A percentile compares a stretch with the other conserved stretches of the same genome.
These are phyloP conservation scores for Drosophila nr. medialis DNA, from an alignment of 2,888 invertebrate species.

Conservation along the genomic window DNA sequence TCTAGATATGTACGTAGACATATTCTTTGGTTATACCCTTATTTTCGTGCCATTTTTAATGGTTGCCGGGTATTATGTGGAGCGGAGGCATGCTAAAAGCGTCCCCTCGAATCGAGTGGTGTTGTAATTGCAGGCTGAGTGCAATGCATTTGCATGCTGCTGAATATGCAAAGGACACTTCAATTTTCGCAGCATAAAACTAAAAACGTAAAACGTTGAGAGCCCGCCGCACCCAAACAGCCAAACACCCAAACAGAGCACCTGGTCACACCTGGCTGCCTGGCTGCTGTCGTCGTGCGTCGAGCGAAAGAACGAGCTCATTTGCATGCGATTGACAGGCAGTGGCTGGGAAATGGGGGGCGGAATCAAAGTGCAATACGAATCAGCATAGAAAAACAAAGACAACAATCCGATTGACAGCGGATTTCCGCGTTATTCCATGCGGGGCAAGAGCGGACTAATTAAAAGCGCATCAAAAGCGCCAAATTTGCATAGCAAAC, in stretches of 20 bases:
- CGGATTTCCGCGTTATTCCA: slow-evolving; percentile 60
- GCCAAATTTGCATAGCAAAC: slow-evolving; percentile 77
- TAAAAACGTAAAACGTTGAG: slow-evolving; percentile 71
- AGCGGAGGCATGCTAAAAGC: not conserved
- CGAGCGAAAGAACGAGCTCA: slow-evolving; percentile 39
- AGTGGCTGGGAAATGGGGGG: not conserved
- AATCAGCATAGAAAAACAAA: slow-evolving; percentile 71
- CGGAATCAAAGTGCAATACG: slow-evolving; percentile 72
- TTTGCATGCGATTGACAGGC: slow-evolving; percentile 69
- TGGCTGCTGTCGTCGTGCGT: slow-evolving; percentile 22
- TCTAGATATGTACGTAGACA: not conserved
- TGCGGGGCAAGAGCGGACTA: slow-evolving; percentile 42
- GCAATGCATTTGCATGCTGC: slow-evolving; percentile 72
- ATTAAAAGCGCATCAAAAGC: slow-evolving; percentile 79
- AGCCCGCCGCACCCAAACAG: slow-evolving; percentile 45
- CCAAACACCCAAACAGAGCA: slow-evolving; percentile 36
- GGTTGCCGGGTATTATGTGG: not conserved
- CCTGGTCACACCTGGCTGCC: slow-evolving; percentile 48
- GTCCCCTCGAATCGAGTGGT: slow-evolving; percentile 26
- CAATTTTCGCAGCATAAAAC: slow-evolving; percentile 67
- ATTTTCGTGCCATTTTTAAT: not conserved
- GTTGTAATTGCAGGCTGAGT: slow-evolving; percentile 71
- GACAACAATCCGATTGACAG: slow-evolving; percentile 69
- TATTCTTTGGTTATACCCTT: not conserved
- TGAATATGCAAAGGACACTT: slow-evolving; percentile 71